Conservation (phyloP, 2,888 invertebrate species). For the Troides aeacus region DNA sequence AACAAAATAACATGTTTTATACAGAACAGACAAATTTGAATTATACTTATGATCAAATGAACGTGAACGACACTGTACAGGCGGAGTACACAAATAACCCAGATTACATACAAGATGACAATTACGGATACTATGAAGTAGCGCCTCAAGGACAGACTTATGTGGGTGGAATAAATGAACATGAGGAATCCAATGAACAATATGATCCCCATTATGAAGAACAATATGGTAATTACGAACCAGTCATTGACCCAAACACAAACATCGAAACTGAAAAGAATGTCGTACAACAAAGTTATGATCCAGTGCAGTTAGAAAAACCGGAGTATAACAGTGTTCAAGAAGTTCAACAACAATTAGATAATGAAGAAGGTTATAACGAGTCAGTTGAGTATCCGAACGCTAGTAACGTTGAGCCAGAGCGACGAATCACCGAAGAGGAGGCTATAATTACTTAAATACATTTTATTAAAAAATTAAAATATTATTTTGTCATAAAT, state of each 20-base stretch:
- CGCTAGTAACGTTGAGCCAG: slow-evolving; percentile 11
- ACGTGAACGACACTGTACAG: not conserved
- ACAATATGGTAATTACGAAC: slow-evolving; percentile 26
- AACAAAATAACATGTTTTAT: slow-evolving; percentile 60
- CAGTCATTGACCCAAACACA: slow-evolving; percentile 27
- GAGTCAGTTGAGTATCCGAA: slow-evolving; percentile 27
- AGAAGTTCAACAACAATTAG: slow-evolving; percentile 46
- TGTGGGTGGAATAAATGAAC: slow-evolving; percentile 44
- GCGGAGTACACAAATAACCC: slow-evolving; percentile 10
- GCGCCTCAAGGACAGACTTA: slow-evolving; percentile 47
- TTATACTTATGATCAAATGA: slow-evolving; percentile 41
- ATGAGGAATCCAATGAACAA: slow-evolving; percentile 31
- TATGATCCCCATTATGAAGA: slow-evolving; percentile 30
- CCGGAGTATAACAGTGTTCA: slow-evolving; percentile 38
- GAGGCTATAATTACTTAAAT: slow-evolving; percentile 29
- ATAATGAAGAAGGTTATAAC: slow-evolving; percentile 48
- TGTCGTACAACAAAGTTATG: slow-evolving; percentile 33
- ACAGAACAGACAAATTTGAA: slow-evolving; percentile 45
- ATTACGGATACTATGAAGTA: slow-evolving; percentile 40
- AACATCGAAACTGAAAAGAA: slow-evolving; percentile 28
- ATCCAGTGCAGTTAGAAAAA: slow-evolving; percentile 34
- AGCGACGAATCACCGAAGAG: slow-evolving; percentile 1
- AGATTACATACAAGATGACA: slow-evolving; percentile 36
- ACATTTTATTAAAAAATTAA: not conserved
- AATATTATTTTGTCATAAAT: not conserved